These are phyloP conservation scores for Aphis craccivora DNA, from an alignment of 1,140 invertebrate genomes.

Conservation along the genomic window DNA sequence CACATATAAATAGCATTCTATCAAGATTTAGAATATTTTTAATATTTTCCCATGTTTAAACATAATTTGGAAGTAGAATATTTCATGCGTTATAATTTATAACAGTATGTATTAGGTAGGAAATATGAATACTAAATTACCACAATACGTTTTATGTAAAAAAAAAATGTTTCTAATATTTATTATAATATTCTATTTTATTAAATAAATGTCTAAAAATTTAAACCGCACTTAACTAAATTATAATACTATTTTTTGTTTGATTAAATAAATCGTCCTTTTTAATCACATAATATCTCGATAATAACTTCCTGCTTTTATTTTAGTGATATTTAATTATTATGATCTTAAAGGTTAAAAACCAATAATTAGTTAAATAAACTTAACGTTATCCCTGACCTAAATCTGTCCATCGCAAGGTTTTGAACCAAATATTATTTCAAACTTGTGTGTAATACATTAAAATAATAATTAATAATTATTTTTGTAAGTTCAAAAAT, in stretches of 20 bases:
- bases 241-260: background rate
- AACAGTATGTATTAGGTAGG: background rate
- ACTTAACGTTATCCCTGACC: background rate
- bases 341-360: conserved; percentile 10
- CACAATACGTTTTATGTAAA: background rate
- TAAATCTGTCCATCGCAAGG: background rate
- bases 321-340: background rate
- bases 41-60: background rate
- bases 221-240: background rate
- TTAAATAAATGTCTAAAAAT: background rate
- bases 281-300: background rate
- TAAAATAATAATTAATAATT: background rate
- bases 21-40: background rate
- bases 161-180: background rate
- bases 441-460: background rate
- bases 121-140: background rate
- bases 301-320: conserved; percentile 22
- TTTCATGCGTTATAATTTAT: background rate
- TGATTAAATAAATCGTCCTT: background rate
- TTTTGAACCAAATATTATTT: conserved; percentile 9
- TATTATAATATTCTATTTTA: background rate
- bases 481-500: background rate
- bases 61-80: background rate
- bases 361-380: conserved; percentile 21
- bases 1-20: background rate